Conservation (phyloP, 2,113 vertebrate genomes). For the Chascanopsetta lugubris region DNA sequence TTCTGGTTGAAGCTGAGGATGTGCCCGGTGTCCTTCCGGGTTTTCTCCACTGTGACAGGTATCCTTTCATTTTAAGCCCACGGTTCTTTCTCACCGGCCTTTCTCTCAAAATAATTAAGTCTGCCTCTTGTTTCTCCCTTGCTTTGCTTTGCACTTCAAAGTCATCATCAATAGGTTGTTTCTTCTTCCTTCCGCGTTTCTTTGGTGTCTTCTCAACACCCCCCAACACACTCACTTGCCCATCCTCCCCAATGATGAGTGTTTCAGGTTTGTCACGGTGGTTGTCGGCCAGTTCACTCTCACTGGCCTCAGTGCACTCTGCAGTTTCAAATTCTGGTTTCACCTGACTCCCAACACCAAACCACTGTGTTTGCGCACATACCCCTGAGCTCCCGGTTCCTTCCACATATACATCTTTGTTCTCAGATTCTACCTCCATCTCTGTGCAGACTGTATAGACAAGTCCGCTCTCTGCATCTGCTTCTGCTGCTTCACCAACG, state of each 20-base stretch:
- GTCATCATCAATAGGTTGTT: constrained; percentile 42
- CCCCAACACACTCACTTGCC: constrained; percentile 59
- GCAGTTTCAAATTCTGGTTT: constrained; percentile 54
- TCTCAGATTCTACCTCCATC: constrained; percentile 74
- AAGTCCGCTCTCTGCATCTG: constrained; percentile 39
- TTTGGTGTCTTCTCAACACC: constrained; percentile 40
- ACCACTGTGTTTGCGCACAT: constrained; percentile 51
- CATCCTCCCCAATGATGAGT: constrained; percentile 71
- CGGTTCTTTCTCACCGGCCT: constrained; percentile 72
- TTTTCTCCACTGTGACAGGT: constrained; percentile 70
- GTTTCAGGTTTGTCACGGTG: constrained; percentile 37
- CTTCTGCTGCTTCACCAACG: constrained; percentile 56
- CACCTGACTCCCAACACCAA: constrained; percentile 40
- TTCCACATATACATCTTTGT: constrained; percentile 52
- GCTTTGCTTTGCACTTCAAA: constrained; percentile 23
- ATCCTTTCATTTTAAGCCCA: constrained; percentile 74
- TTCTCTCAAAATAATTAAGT: constrained; percentile 30
- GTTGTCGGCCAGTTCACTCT: constrained; percentile 29
- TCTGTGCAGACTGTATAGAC: constrained; percentile 71
- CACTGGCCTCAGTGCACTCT: constrained; percentile 22
- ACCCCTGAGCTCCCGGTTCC: constrained; percentile 17
- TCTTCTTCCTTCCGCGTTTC: constrained; percentile 62
- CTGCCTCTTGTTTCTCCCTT: constrained; percentile 4
- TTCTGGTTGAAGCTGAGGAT: constrained; percentile 16
- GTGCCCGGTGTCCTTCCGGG: constrained; percentile 30